phyloP scores from a whole-genome alignment of 2,888 invertebrate genomes.

The Fragum sueziense region DNA sequence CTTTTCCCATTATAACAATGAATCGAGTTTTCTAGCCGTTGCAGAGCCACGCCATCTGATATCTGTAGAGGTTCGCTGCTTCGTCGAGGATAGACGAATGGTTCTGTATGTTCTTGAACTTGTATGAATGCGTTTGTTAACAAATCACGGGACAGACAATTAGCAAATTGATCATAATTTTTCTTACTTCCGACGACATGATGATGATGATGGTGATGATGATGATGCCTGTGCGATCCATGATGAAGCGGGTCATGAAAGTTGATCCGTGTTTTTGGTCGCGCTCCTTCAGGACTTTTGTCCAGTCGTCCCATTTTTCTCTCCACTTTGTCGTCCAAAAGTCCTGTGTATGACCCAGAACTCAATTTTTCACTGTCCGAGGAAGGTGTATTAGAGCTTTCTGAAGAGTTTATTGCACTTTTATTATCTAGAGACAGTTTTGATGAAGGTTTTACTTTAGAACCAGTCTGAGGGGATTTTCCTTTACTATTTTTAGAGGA shows the following conservation, averaged over 20 bases:
- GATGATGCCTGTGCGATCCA: neutral
- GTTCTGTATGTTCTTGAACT: conserved; percentile 61
- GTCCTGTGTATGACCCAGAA: neutral
- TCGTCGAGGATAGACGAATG: conserved; percentile 67
- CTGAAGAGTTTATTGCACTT: conserved; percentile 29
- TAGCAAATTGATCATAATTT: conserved; percentile 65
- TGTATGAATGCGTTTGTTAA: conserved; percentile 76
- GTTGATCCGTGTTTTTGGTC: neutral
- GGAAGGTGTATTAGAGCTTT: conserved; percentile 11
- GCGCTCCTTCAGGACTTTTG: neutral
- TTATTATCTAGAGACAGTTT: conserved; percentile 16
- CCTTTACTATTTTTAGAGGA: conserved; percentile 18
- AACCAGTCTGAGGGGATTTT: conserved; percentile 12
- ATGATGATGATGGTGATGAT: conserved; percentile 18
- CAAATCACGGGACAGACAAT: conserved; percentile 67
- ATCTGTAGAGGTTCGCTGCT: conserved; percentile 77
- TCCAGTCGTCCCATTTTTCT: neutral
- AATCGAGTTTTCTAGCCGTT: conserved; percentile 57
- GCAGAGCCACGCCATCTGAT: conserved; percentile 63
- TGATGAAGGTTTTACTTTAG: neutral
- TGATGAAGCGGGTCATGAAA: neutral
- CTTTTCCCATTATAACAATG: conserved; percentile 52
- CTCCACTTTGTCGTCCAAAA: neutral
- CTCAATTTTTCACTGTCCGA: conserved; percentile 24
- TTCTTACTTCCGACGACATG: conserved; percentile 45